Evolutionary conservation across 2,888 invertebrate species (phyloP).

Genomic region (Gortyna flavago): DNA sequence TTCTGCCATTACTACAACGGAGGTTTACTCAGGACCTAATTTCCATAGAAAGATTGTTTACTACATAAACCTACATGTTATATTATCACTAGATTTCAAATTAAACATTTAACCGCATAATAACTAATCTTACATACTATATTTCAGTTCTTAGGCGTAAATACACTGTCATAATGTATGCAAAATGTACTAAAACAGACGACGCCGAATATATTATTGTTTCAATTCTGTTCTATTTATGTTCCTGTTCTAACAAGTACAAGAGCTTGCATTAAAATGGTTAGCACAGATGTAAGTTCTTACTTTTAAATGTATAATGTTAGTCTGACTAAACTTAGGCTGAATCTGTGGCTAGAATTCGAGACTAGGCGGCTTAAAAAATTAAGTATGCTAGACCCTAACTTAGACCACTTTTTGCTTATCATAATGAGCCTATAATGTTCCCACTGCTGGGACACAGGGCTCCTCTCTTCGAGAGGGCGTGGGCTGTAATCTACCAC

Average conservation of each 20-base stretch:
- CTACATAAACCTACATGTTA: neutral
- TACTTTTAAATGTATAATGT: conserved; percentile 7
- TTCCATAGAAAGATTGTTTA: neutral
- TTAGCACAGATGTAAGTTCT: conserved; percentile 21
- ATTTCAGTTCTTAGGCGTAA: conserved; percentile 23
- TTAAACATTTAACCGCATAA: neutral
- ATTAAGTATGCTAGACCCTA: neutral
- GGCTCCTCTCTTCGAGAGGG: neutral
- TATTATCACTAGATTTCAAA: neutral
- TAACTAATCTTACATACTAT: neutral
- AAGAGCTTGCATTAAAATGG: conserved; percentile 15
- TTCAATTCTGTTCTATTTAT: conserved; percentile 48
- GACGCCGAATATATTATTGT: conserved; percentile 49
- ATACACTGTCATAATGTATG: conserved; percentile 48
- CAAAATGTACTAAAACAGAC: conserved; percentile 46
- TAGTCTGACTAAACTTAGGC: neutral
- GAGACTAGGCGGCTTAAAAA: neutral
- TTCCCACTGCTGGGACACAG: neutral
- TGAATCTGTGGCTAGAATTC: neutral
- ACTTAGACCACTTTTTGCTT: neutral
- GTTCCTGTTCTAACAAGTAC: conserved; percentile 30
- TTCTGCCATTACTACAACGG: too few species aligned
- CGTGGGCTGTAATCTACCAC: neutral
- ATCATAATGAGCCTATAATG: neutral
- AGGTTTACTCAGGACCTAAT: neutral